These are phyloP conservation scores for Gasterosteus nipponicus DNA, from an alignment of 2,113 vertebrate species.

Conservation along the genomic window DNA sequence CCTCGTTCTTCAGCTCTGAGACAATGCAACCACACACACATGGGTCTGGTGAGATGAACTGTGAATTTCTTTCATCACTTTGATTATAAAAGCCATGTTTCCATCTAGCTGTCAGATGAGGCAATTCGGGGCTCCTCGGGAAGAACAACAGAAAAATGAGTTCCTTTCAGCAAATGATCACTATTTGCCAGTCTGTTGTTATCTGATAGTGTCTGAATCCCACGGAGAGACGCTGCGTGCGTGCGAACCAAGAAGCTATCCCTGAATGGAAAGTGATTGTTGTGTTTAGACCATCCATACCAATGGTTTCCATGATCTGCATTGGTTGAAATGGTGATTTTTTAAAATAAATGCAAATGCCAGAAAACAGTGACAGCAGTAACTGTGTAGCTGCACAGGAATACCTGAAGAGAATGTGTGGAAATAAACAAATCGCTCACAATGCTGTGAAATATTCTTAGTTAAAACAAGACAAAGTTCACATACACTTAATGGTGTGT, in stretches of 20 bases:
- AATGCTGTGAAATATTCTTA: too few relatives aligned
- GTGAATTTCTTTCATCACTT: not conserved
- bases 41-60: not conserved
- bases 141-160: not conserved
- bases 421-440: too few relatives aligned
- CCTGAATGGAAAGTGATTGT: not conserved
- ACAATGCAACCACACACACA: not conserved
- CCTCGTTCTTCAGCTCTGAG: not conserved
- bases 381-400: not conserved
- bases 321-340: not conserved
- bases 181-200: not conserved
- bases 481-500: not conserved
- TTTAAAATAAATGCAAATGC: not conserved
- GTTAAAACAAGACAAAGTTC: not conserved
- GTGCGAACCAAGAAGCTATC: not conserved
- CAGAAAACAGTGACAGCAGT: not conserved
- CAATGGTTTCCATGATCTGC: not conserved
- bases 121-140: not conserved
- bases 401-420: not conserved
- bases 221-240: not conserved
- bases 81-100: slow-evolving; percentile 3
- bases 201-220: not conserved
- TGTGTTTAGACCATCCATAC: not conserved
- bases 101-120: not conserved
- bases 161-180: not conserved